Conservation (phyloP, 2,888 invertebrate species). For the Pandemis corylana region DNA sequence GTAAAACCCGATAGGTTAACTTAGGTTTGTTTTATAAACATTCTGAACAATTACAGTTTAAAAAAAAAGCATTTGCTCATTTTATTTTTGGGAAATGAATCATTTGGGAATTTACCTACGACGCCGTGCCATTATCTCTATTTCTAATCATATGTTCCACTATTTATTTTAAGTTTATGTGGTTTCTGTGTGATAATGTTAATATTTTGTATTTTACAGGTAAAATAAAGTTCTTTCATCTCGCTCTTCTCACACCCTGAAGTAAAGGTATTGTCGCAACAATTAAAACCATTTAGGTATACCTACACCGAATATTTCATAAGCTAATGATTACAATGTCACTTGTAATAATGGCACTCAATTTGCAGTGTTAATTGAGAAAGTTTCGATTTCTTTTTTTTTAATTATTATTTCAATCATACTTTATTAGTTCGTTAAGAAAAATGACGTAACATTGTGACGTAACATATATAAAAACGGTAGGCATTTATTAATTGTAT, state of each 20-base stretch:
- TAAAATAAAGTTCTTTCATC: constrained; percentile 7
- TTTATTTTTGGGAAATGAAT: no score
- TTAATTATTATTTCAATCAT: background rate
- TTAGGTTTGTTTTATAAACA: no score
- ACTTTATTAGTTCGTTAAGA: background rate
- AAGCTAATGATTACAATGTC: background rate
- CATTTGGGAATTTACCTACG: no score
- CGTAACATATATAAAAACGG: no score
- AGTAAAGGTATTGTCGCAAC: constrained; percentile 13
- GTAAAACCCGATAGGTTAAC: no score
- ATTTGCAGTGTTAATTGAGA: background rate
- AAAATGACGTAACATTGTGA: background rate
- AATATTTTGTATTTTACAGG: constrained; percentile 20
- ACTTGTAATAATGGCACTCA: background rate
- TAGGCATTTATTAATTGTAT: no score
- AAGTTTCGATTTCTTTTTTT: background rate
- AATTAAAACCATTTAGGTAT: background rate
- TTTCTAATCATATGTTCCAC: no score
- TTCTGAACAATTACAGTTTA: no score
- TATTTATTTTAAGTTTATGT: background rate
- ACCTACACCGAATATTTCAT: no score
- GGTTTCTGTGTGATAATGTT: background rate
- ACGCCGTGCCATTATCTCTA: no score
- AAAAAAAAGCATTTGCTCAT: no score
- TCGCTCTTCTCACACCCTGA: background rate